Evolutionary conservation across 2,113 vertebrate species (phyloP).

Genomic region (Herpetotheres cachinnans): DNA sequence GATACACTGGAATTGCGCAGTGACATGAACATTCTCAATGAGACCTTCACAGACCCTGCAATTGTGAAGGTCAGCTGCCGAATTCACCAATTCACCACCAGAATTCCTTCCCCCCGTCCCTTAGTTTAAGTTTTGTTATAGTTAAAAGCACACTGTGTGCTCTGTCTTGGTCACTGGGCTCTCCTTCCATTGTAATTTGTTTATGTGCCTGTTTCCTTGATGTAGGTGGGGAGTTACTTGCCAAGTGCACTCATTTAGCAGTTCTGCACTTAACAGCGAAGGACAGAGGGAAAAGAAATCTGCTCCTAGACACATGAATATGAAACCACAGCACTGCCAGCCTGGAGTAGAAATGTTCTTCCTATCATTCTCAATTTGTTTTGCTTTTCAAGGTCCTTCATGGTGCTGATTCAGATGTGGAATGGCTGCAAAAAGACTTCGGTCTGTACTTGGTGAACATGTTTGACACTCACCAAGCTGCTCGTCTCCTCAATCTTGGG

Average conservation of each 20-base stretch:
- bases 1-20: constrained; percentile 89
- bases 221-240: neutral
- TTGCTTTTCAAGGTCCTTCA: constrained; percentile 85
- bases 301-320: neutral
- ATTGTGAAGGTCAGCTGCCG: constrained; percentile 88
- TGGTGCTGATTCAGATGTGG: constrained; percentile 92
- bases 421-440: constrained; percentile 97
- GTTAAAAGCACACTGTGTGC: neutral
- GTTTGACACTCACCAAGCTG: constrained; percentile 96
- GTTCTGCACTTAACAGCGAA: neutral
- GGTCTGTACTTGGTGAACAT: constrained; percentile 93
- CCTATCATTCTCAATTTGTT: neutral
- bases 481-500: constrained; percentile 87
- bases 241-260: neutral
- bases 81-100: neutral
- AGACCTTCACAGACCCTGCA: constrained; percentile 88
- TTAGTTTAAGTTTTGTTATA: neutral
- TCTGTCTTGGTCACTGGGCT: neutral
- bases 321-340: neutral
- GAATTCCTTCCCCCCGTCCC: neutral
- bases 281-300: neutral
- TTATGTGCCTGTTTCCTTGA: neutral
- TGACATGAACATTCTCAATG: constrained; percentile 90
- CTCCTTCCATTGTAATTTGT: neutral
- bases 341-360: neutral